Evolutionary conservation across 2,888 invertebrate species (phyloP), one percentile per base, ranked within the genome.

Genomic region (Zygogramma bicolorata): DNA sequence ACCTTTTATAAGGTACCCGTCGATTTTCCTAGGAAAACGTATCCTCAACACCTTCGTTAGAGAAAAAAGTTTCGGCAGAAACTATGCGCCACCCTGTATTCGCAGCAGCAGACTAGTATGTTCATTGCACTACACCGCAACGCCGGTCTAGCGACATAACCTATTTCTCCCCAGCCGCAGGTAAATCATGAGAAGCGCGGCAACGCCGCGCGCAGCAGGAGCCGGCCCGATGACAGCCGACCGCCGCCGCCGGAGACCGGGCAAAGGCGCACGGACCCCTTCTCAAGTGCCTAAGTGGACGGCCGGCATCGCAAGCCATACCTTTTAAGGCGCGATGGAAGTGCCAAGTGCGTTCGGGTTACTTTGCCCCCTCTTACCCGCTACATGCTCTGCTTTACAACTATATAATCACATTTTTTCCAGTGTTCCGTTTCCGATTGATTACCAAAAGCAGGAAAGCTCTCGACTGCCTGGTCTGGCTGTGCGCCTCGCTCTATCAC

Each of bases 251-350:
- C 76, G 74, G 61, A 63, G 68, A 42, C 71, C 46, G 25, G 46
- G 62, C 62, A 62, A 62, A 63, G 66, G 76, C 77, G 75, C 75
- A 75, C 71, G 81, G 84, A 83, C 85, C 86, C 86, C 86, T 86
- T 86, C 86, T 86, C 85, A 85, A 85, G 84, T 86, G 81, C 85
- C 84, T 74, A 74, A 77, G 75, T 75, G 73, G 68, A 61, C 71
- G 67, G 66, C 34, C 49, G 65, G 71, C 65, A 59, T 38, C 68
- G 68, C 69, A 66, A 65, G 75, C 79, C 83, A 85, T 85, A 80
- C 87, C 87, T 86, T 87, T 86, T 86, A 87, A 86, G 87, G 87
- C 81, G 86, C 87, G 87, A 84, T 83, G 82, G 80, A 81, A 82
- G 84, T 83, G 86, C 85, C 85, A 86, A 86, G 84, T 86, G 86